These are phyloP conservation scores for Adoxophyes honmai DNA, from an alignment of 1,140 invertebrate species.

Conservation along the genomic window DNA sequence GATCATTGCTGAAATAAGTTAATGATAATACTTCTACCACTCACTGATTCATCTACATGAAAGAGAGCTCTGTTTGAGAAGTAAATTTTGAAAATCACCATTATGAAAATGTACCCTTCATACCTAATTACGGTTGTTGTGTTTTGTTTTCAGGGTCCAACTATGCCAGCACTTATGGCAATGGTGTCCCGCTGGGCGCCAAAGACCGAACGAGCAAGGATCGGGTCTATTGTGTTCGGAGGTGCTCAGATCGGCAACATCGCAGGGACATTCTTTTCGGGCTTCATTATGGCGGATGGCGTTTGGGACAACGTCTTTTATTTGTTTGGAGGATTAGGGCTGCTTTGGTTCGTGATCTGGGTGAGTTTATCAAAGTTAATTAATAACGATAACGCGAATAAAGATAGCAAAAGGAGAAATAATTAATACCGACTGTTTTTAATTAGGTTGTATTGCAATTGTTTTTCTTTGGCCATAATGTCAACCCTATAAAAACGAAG, in stretches of 20 bases:
- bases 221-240: slow-evolving; percentile 85
- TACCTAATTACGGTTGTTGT: slow-evolving; percentile 23
- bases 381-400: too few relatives aligned
- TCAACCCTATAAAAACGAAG: too few relatives aligned
- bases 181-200: slow-evolving; percentile 88
- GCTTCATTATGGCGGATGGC: slow-evolving; percentile 81
- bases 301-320: slow-evolving; percentile 91
- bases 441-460: too few relatives aligned
- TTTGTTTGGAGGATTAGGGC: slow-evolving; percentile 85
- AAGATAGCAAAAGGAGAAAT: too few relatives aligned
- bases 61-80: too few relatives aligned
- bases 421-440: too few relatives aligned
- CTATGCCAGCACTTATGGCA: slow-evolving; percentile 85
- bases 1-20: slow-evolving; percentile 79
- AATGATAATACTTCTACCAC: too few relatives aligned
- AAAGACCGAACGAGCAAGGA: slow-evolving; percentile 82
- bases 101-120: too few relatives aligned
- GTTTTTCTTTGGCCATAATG: too few relatives aligned
- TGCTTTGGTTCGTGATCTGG: slow-evolving; percentile 86
- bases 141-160: slow-evolving; percentile 81
- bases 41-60: too few relatives aligned
- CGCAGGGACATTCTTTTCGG: slow-evolving; percentile 84
- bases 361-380: too few relatives aligned
- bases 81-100: too few relatives aligned
- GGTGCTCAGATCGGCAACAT: slow-evolving; percentile 86